Evolutionary conservation across 2,888 invertebrate species (phyloP).

Genomic region (Iselma pallidipennis): DNA sequence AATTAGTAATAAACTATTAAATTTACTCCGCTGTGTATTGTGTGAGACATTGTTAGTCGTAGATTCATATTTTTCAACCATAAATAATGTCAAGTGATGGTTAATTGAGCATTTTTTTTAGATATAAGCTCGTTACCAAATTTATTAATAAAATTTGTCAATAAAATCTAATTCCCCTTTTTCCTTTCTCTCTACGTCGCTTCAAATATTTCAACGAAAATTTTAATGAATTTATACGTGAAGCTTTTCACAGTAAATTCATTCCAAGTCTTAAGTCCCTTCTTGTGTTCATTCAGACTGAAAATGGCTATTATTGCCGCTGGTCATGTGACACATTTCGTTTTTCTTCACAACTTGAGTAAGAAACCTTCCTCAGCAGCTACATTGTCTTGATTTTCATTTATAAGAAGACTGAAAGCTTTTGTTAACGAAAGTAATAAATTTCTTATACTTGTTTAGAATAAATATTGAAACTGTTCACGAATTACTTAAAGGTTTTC

Average conservation of each 20-base stretch:
- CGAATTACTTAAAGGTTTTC: too few species aligned
- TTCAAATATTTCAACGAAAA: too few species aligned
- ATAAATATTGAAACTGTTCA: too few species aligned
- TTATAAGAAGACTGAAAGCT: too few species aligned
- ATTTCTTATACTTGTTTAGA: slow-evolving; percentile 20
- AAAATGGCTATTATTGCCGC: slow-evolving; percentile 47
- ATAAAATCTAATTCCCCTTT: too few species aligned
- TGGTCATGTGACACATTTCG: slow-evolving; percentile 42
- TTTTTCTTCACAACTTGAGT: slow-evolving; percentile 31
- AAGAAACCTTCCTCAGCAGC: slow-evolving; percentile 29
- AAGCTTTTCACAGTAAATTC: not conserved
- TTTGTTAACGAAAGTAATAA: slow-evolving; percentile 30
- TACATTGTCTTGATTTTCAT: too few species aligned
- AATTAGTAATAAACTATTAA: not conserved
- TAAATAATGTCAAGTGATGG: too few species aligned
- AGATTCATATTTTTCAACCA: too few species aligned
- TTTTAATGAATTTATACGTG: not conserved
- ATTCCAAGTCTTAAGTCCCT: slow-evolving; percentile 31
- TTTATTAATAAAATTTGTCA: too few species aligned
- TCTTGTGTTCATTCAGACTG: slow-evolving; percentile 45
- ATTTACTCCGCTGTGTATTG: not conserved
- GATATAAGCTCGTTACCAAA: too few species aligned
- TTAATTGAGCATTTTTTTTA: too few species aligned
- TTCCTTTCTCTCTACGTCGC: not conserved
- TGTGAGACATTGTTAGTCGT: not conserved